Evolutionary conservation across 1,140 invertebrate species (phyloP).

Genomic region (Drosophila punjabiensis): DNA sequence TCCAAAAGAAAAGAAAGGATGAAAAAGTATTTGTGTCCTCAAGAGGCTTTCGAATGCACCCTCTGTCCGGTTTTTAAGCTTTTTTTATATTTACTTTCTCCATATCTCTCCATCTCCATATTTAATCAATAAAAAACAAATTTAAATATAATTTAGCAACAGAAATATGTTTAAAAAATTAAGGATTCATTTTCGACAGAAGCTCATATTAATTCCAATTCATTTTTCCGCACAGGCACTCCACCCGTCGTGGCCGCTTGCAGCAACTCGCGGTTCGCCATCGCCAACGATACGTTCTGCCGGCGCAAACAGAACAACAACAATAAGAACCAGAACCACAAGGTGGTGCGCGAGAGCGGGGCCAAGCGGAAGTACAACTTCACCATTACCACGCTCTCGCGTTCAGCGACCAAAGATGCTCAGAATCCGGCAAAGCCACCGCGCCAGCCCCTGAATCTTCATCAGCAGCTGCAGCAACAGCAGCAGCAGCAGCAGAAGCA

Average conservation of each 20-base stretch:
- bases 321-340: slow-evolving; percentile 74
- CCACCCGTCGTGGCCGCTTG: slow-evolving; percentile 43
- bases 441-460: slow-evolving; percentile 14
- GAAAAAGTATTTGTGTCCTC: no score
- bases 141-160: not conserved
- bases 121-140: no score
- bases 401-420: slow-evolving; percentile 54
- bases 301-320: slow-evolving; percentile 77
- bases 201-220: not conserved
- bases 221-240: not conserved
- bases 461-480: slow-evolving; percentile 7
- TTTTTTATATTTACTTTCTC: no score
- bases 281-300: slow-evolving; percentile 75
- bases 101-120: no score
- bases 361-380: slow-evolving; percentile 79
- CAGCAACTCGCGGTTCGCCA: slow-evolving; percentile 72
- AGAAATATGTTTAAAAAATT: not conserved
- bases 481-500: not conserved
- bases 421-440: slow-evolving; percentile 22
- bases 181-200: not conserved
- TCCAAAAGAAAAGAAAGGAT: no score
- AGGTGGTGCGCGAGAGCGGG: slow-evolving; percentile 63
- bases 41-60: no score
- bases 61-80: no score
- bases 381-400: slow-evolving; percentile 79